Base-by-base conservation (phyloP, 2,888 invertebrate genomes). In the Drosophila paramelanica region DNA sequence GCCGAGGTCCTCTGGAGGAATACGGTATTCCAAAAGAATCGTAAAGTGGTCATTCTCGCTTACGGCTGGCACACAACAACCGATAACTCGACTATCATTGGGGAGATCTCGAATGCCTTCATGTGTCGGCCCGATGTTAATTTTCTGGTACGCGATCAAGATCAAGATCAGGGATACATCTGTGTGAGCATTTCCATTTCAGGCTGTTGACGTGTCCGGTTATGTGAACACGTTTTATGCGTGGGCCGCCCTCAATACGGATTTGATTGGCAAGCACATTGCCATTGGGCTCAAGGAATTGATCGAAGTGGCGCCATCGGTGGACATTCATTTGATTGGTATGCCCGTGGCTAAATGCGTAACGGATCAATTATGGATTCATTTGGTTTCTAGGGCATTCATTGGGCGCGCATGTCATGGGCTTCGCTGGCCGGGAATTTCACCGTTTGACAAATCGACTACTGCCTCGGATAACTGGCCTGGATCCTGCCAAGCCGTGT, bases 41-140 rank as follows among this genome's bases (percentile, higher is more conserved):
- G 82, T 13, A 90, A 91, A 67, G 73, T 90, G 3, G 90, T 91
- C 0, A 79, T 92, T 11, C 49, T 91, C 14, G 88, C 91, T 5
- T 90, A 91, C 0, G 92, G 92, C 14, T 92, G 92, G 92, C 81
- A 79, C 4, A 90, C 89, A 25, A 89, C 88, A 2, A 76, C 90
- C 0, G 87, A 88, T 42, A 74, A 79, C 47, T 79, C 87, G 10
- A 50, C 72, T 3, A 61, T 76, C 8, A 79, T 91, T 31, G 59
- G 73, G 3, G 74, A 72, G 43, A 65, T 92, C 13, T 84, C 86
- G 10, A 72, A 80, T 23, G 91, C 91, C 0, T 91, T 90, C 55
- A 77, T 86, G 49, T 89, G 90, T 53, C 89, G 92, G 0, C 81
- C 83, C 3, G 88, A 90, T 55, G 79, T 87, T 3, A 92, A 91